A percentile compares a stretch with the other conserved stretches of the same genome.
Conservation (phyloP, 35 echinoderm and acorn worm species). For the Patiria miniata region DNA sequence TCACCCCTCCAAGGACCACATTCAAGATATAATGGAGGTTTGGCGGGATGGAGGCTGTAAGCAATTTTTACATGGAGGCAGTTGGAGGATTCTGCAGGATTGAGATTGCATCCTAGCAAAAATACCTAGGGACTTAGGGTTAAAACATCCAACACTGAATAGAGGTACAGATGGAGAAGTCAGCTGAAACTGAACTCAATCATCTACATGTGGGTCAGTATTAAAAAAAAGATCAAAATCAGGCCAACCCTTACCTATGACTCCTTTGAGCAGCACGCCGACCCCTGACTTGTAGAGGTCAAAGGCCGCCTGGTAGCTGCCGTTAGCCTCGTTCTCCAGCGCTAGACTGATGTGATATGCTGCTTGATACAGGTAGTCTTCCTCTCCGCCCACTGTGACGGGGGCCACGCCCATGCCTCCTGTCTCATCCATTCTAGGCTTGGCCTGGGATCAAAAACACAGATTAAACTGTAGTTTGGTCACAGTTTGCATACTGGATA, state of each 20-base stretch:
- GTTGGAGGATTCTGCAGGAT: too few species aligned
- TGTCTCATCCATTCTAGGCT: not conserved
- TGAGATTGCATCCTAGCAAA: too few species aligned
- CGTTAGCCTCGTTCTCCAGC: constrained; percentile 87
- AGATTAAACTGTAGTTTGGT: too few species aligned
- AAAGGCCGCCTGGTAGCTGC: constrained; percentile 90
- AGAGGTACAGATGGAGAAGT: too few species aligned
- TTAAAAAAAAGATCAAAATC: not conserved
- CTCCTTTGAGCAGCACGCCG: constrained; percentile 87
- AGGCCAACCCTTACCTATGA: constrained; percentile 60
- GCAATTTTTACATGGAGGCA: too few species aligned
- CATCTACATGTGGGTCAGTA: not conserved
- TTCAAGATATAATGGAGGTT: too few species aligned
- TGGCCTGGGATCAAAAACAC: not conserved
- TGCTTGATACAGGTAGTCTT: constrained; percentile 91
- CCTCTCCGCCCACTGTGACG: constrained; percentile 80
- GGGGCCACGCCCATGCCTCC: constrained; percentile 37
- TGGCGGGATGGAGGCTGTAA: too few species aligned
- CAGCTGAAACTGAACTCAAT: too few species aligned
- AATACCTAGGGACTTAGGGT: too few species aligned
- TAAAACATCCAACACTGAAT: too few species aligned
- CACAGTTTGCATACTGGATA: not conserved
- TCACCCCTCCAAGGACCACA: too few species aligned
- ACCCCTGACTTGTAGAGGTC: constrained; percentile 88
- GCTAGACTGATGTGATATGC: constrained; percentile 80